A percentile compares a stretch with the other conserved stretches of the same genome.
Evolutionary conservation across 2,113 vertebrate genomes (phyloP).

Genomic region (Psilopsiagon aurifrons): DNA sequence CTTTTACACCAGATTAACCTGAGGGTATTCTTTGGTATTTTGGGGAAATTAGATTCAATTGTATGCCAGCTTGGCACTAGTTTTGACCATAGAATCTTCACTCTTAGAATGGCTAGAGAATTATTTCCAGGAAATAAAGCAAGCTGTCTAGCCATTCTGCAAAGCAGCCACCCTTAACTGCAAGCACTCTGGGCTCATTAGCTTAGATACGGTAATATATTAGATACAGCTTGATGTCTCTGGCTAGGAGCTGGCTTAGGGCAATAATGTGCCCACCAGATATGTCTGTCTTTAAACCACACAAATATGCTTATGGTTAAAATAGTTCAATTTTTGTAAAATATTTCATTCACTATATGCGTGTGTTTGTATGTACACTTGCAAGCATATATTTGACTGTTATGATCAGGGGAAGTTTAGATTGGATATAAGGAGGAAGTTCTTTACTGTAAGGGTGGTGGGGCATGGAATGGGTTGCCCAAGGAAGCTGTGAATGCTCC

Average conservation of each 20-base stretch:
- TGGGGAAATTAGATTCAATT: not conserved
- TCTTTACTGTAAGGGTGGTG: no score
- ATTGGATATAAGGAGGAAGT: no score
- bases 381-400: not conserved
- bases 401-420: not conserved
- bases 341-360: not conserved
- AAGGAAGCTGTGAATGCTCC: no score
- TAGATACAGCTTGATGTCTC: not conserved
- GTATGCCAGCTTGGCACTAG: not conserved
- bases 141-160: not conserved
- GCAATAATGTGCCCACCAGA: not conserved
- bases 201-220: not conserved
- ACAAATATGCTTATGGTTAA: not conserved
- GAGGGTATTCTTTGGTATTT: not conserved
- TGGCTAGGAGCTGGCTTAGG: not conserved
- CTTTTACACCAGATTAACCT: not conserved
- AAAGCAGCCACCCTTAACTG: not conserved
- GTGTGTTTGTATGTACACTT: rapidly evolving
- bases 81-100: not conserved
- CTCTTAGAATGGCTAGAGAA: not conserved
- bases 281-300: not conserved
- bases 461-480: no score
- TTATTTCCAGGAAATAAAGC: not conserved
- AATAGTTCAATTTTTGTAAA: not conserved
- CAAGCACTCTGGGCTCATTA: not conserved